Base-by-base conservation (phyloP, 1,140 invertebrate species). In the Pseudachorutes palmiensis region DNA sequence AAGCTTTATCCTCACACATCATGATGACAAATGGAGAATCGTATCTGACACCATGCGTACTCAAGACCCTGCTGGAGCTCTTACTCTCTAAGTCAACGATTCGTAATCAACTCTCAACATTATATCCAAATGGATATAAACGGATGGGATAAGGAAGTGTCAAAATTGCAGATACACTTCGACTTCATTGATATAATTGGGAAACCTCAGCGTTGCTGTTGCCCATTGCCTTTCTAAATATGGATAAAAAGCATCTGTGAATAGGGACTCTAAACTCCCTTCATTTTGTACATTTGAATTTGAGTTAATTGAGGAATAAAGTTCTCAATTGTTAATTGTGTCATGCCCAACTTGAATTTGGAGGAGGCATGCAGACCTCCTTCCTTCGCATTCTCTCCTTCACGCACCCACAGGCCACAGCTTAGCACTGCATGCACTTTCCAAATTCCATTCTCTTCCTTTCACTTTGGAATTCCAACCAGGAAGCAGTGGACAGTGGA, bases 1-100 rank as follows among this genome's bases (percentile, higher is more conserved):
- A 78, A 88, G 85, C 14, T 92, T 93, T 74, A 78, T 92, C 1
- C 84, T 94, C 22, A 90, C 89, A 0, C 88, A 87, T 16, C 83
- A 88, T 72, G 87, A 84, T 26, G 88, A 90, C 66, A 91, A 91
- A 76, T 93, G 90, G 90, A 92, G 91, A 80, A 90, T 94, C 68
- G 88, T 89, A 28, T 90, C 85, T 55, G 91, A 93, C 76, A 88
- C 51, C 9, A 19, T 55, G 14, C 9, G 51, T 5, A 55, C 24
- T 14, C 51, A 55, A 24, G 24, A 55, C 24, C 9, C 36, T 19
- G 19, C 19, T 45, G 36, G 36, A 45, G 36, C 36, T 45, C 36
- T 45, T 45, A 45, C 36, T 19, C 36, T 19, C 36, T 45, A 12
- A 45, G 19, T 9, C 36, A 19, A 12, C 9, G 9, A 45, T 19